These are phyloP conservation scores for Sinosuthora webbiana DNA, from an alignment of 2,113 vertebrate genomes.

Conservation along the genomic window DNA sequence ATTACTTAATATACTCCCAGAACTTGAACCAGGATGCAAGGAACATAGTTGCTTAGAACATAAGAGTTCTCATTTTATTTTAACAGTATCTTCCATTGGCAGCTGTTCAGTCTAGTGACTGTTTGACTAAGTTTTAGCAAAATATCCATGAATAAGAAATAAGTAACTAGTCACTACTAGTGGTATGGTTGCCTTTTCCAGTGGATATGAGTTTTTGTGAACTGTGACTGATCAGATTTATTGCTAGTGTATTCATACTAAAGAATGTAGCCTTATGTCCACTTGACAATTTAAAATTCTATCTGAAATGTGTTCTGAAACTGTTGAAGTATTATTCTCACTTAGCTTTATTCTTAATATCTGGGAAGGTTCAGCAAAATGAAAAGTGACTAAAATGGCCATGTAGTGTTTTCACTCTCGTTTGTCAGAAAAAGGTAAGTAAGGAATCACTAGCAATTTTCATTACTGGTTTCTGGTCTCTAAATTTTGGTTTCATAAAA, in stretches of 20 bases:
- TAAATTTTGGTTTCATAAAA: slow-evolving; percentile 4
- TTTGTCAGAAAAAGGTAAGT: not conserved
- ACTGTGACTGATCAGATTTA: not conserved
- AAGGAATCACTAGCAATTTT: not conserved
- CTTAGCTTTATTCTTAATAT: not conserved
- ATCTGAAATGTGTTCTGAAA: not conserved
- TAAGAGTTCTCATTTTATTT: not conserved
- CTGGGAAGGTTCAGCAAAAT: not conserved
- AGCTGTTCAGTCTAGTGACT: not conserved
- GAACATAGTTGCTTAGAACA: not conserved
- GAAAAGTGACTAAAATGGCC: not conserved
- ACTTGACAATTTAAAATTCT: not conserved
- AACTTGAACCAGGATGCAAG: not conserved
- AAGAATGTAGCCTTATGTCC: not conserved
- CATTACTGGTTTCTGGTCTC: not conserved
- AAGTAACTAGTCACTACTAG: not conserved
- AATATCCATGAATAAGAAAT: not conserved
- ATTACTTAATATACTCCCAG: not conserved
- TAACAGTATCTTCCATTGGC: not conserved
- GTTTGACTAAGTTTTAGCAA: not conserved
- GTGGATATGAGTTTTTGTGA: not conserved
- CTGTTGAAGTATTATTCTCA: not conserved
- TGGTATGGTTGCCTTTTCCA: not conserved
- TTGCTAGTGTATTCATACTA: not conserved
- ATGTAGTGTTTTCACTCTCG: not conserved